phyloP scores from a whole-genome alignment of 2,888 invertebrate genomes.

The Drosophila neoperkinsi region DNA sequence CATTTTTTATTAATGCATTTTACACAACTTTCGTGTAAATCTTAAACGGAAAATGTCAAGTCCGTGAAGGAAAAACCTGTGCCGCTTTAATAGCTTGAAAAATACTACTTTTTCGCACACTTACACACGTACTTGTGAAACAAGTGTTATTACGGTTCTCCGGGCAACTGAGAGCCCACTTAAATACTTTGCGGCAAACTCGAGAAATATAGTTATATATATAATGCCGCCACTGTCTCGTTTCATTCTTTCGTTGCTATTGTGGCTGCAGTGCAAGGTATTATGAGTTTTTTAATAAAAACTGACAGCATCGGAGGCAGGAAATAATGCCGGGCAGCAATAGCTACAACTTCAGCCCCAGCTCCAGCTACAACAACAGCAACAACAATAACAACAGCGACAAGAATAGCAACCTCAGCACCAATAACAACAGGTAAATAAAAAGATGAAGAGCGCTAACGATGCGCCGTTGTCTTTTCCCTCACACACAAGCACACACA shows the following conservation, averaged over 20 bases:
- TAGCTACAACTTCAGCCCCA: background rate
- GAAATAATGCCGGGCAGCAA: constrained; percentile 47
- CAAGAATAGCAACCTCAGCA: constrained; percentile 3
- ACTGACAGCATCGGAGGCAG: constrained; percentile 49
- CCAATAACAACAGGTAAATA: constrained; percentile 21
- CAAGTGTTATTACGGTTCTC: constrained; percentile 1
- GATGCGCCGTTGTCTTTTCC: constrained; percentile 15
- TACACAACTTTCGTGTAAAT: background rate
- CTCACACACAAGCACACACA: background rate
- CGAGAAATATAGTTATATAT: constrained; percentile 16
- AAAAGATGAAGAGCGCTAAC: constrained; percentile 38
- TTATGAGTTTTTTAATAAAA: constrained; percentile 73
- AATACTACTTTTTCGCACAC: background rate
- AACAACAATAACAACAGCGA: background rate
- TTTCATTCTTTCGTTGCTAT: constrained; percentile 3
- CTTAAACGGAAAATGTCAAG: background rate
- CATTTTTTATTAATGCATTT: background rate
- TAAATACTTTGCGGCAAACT: constrained; percentile 1
- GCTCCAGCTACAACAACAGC: background rate
- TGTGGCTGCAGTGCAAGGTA: constrained; percentile 39
- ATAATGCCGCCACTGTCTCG: constrained; percentile 7
- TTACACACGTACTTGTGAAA: background rate
- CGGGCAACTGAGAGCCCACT: background rate
- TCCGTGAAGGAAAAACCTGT: background rate
- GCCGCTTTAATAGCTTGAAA: background rate